Conservation (phyloP, 2,888 invertebrate genomes). For the Brenthis ino region DNA sequence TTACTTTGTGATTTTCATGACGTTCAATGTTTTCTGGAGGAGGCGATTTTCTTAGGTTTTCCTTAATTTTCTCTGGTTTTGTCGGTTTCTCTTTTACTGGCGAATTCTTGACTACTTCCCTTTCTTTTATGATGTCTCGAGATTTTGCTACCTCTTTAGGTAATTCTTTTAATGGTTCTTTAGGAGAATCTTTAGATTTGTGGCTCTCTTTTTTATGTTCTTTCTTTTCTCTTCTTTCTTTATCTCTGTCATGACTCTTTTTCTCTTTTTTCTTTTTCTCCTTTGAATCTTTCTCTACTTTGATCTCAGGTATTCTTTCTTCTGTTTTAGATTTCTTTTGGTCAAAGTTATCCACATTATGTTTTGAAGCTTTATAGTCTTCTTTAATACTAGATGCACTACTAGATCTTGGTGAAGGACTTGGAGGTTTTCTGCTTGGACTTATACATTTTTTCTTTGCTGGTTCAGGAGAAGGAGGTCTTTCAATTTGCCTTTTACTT, state of each 20-base stretch:
- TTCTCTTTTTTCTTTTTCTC: slow-evolving; percentile 84
- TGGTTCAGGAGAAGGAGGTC: slow-evolving; percentile 67
- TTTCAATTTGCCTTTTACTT: slow-evolving; percentile 73
- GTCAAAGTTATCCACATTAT: slow-evolving; percentile 58
- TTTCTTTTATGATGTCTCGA: slow-evolving; percentile 64
- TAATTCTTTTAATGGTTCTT: slow-evolving; percentile 64
- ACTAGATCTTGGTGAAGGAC: slow-evolving; percentile 65
- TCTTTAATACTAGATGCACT: slow-evolving; percentile 74
- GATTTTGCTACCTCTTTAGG: slow-evolving; percentile 60
- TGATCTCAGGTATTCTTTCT: slow-evolving; percentile 79
- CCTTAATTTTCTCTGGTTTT: slow-evolving; percentile 73
- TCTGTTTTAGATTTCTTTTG: slow-evolving; percentile 72
- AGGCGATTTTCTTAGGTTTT: slow-evolving; percentile 75
- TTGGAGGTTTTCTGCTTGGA: slow-evolving; percentile 62
- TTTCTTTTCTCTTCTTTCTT: slow-evolving; percentile 82
- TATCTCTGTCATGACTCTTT: slow-evolving; percentile 84
- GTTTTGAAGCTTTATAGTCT: slow-evolving; percentile 67
- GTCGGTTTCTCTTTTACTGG: slow-evolving; percentile 63
- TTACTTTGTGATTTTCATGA: slow-evolving; percentile 65
- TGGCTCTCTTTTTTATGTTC: slow-evolving; percentile 83
- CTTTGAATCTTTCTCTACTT: slow-evolving; percentile 76
- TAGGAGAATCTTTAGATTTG: slow-evolving; percentile 72
- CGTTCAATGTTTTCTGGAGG: slow-evolving; percentile 61
- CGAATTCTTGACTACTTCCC: slow-evolving; percentile 61
- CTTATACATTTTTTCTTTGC: slow-evolving; percentile 67